Base-by-base conservation (phyloP, 1,140 invertebrate species). In the Melipona quadrifasciata region DNA sequence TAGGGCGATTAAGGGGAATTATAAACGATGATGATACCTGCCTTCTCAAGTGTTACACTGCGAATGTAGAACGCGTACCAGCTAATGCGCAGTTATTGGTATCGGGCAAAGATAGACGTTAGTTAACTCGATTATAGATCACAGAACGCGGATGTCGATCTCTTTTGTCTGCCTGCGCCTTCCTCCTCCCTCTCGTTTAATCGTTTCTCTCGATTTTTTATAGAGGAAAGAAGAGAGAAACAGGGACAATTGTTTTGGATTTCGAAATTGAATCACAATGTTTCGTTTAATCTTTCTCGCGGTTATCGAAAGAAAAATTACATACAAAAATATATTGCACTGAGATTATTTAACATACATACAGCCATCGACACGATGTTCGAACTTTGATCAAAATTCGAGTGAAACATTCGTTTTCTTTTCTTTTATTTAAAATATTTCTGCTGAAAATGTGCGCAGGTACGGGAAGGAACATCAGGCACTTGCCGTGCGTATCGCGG, bases 391-490 rank as follows among this genome's bases (percentile, higher is more conserved):
- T 27, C 5, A 2, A 67, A 67, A 31, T 67, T 31, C 8, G 31
- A 1, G 19, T 6, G 39, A 10, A 47, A 39, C n/a, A 55, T 73
- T 3, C n/a, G n/a, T 21, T 53, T 51, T 12, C 1, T 16, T 47
- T 6, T 47, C 31, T 3, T n/a, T 39, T 2, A 47, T 47, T 58
- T 14, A 31, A 78, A 24, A 0, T 47, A 82, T 78, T 89, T 81
- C 85, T 67, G 75, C 17, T 90, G 24, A 5, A 61, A 61, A 31
- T 65, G 85, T n/a, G 94, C 95, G 31, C 93, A 97, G 97, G 96
- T 93, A 96, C 96, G 90, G 97, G 97, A 90, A 96, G 98, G 88
- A 98, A 98, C 93, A 98, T 98, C 91, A 96, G 97, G 91, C 97
- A 98, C 89, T 95, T 98, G 87, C 97, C 97, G 57, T 99, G 98